Evolutionary conservation across 2,888 invertebrate genomes (phyloP), one percentile per base, ranked within the genome.

Genomic region (Drosophila seclusa): DNA sequence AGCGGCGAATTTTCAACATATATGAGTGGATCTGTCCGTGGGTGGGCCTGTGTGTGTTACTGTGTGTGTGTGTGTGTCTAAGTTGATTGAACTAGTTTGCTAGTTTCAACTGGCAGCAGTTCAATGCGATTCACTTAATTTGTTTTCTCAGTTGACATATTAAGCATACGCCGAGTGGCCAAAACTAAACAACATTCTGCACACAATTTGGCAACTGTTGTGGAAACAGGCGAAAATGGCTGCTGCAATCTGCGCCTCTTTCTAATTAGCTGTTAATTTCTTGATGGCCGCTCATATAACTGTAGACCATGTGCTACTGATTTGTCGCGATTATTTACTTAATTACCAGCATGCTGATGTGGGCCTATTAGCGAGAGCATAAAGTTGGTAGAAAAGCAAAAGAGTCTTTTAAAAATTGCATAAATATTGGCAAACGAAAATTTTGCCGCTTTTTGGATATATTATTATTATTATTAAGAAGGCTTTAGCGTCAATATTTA

Each of bases 41-140:
- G 29, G 11, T 32, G 32, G 32, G 32, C 0, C 32, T 32, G 32
- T 31, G 21, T 64, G 54, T 40, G 45, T 64, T 50, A 31, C 40
- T 68, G 24, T 61, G 52, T 31, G 40, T 58, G 63, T 52, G 58
- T n/a, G 52, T 45, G 58, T 29, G 31, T 40, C 49, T 49, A n/a
- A 32, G 42, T 53, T 54, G 61, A 52, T 68, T 64, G 73, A 54
- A 68, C 73, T 66, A 78, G 77, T 84, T 74, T 72, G 69, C 52
- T 76, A 76, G 72, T 72, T 80, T 67, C 69, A 66, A 54, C 50
- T 69, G 70, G 68, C 67, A 57, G 60, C 70, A 60, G 52, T 53
- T 61, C 59, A 76, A 76, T 78, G 71, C 74, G 68, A 45, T 85
- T 87, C 63, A 82, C 68, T 80, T 70, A 67, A 74, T 87, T 80